These are phyloP conservation scores for Galeopsomyia nigrocyanea DNA, from an alignment of 2,888 invertebrate genomes.

Conservation along the genomic window DNA sequence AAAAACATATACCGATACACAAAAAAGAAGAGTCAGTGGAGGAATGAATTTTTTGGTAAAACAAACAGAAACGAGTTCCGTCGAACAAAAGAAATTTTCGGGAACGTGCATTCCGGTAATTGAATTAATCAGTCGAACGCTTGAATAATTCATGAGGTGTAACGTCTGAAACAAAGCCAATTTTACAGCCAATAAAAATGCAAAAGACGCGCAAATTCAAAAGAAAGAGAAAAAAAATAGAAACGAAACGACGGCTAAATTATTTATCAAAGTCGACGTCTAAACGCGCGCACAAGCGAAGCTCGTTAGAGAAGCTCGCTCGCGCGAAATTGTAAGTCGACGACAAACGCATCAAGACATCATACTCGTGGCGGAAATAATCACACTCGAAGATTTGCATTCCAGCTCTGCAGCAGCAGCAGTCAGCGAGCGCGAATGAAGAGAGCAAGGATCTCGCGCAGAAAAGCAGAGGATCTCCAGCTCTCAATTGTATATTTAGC, in stretches of 20 bases:
- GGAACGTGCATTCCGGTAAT: slow-evolving; percentile 26
- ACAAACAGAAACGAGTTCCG: background rate
- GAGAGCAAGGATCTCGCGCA: slow-evolving; percentile 44
- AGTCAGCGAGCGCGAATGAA: slow-evolving; percentile 51
- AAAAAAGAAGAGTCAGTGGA: background rate
- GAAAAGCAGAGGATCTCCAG: slow-evolving; percentile 18
- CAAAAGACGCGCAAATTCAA: slow-evolving; percentile 9
- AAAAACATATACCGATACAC: background rate
- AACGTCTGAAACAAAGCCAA: slow-evolving; percentile 26
- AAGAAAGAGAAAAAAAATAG: no score
- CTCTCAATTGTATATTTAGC: slow-evolving; percentile 41
- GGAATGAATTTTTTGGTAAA: slow-evolving; percentile 15
- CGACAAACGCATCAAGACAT: slow-evolving; percentile 60
- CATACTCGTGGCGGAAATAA: slow-evolving; percentile 54
- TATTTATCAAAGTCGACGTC: no score
- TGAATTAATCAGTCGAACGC: slow-evolving; percentile 15
- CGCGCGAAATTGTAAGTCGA: background rate
- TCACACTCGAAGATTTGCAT: slow-evolving; percentile 53
- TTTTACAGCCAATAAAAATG: slow-evolving; percentile 26
- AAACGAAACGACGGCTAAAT: no score
- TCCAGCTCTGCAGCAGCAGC: no score
- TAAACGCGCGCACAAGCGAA: background rate
- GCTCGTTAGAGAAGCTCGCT: slow-evolving; percentile 2
- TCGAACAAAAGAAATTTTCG: slow-evolving; percentile 7
- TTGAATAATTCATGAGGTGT: slow-evolving; percentile 29